Evolutionary conservation across 2,888 invertebrate species (phyloP).

Genomic region (Drosophila hawaiiensis): DNA sequence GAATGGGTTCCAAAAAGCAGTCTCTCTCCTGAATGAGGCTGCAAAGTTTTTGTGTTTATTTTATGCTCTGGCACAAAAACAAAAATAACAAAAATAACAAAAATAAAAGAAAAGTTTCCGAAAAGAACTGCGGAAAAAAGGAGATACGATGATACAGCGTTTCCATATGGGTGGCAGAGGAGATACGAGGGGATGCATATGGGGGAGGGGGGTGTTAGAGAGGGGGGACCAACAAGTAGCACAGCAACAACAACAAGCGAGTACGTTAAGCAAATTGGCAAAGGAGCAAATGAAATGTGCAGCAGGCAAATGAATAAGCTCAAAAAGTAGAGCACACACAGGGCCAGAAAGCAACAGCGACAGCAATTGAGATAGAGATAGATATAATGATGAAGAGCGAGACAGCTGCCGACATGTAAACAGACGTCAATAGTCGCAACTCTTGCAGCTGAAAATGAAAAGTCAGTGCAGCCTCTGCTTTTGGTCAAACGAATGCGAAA

Average conservation of each 20-base stretch:
- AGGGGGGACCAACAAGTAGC: constrained; percentile 45
- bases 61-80: constrained; percentile 51
- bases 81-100: constrained; percentile 30
- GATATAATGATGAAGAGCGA: constrained; percentile 11
- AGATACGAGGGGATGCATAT: background rate
- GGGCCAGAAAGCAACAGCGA: constrained; percentile 23
- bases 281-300: constrained; percentile 65
- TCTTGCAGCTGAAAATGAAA: constrained; percentile 56
- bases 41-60: constrained; percentile 75
- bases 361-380: constrained; percentile 14
- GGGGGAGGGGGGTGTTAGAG: no score
- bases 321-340: constrained; percentile 67
- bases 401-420: constrained; percentile 29
- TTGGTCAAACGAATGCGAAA: constrained; percentile 55
- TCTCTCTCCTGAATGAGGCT: constrained; percentile 61
- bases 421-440: constrained; percentile 50
- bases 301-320: constrained; percentile 67
- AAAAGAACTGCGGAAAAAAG: constrained; percentile 15
- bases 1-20: constrained; percentile 12
- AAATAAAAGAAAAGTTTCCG: constrained; percentile 33
- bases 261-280: constrained; percentile 72
- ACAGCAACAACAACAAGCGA: constrained; percentile 45
- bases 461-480: constrained; percentile 44
- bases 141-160: constrained; percentile 43
- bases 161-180: constrained; percentile 43